phyloP scores from a whole-genome alignment of 2,888 invertebrate species.

The Microplitis deprimator region DNA sequence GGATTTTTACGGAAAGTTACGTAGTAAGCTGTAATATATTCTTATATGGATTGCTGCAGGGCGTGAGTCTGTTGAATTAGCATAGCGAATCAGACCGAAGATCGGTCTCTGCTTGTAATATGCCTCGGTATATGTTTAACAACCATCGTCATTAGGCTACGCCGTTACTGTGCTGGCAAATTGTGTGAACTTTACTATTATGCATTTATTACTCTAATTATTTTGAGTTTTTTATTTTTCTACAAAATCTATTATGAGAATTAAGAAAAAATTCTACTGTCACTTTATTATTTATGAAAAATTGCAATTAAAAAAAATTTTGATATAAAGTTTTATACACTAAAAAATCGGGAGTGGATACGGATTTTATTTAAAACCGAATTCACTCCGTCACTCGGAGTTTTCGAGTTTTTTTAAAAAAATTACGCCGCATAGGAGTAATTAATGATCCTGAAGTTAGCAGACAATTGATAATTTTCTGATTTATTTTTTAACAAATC shows the following conservation, averaged over 20 bases:
- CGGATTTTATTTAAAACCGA: too few species aligned
- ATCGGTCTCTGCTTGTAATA: constrained; percentile 39
- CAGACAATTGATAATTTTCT: too few species aligned
- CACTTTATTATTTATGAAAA: too few species aligned
- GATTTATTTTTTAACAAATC: too few species aligned
- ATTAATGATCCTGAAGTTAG: too few species aligned
- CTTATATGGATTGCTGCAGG: constrained; percentile 9
- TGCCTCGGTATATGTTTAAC: constrained; percentile 39
- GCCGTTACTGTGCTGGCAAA: constrained; percentile 46
- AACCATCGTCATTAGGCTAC: constrained; percentile 47
- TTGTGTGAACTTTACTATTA: constrained; percentile 13
- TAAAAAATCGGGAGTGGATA: too few species aligned
- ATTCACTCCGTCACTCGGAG: too few species aligned
- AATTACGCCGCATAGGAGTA: too few species aligned
- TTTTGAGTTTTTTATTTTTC: neutral
- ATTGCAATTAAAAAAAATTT: too few species aligned
- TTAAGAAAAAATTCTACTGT: neutral
- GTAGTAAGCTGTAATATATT: constrained; percentile 9
- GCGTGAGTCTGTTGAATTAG: constrained; percentile 47
- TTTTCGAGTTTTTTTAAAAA: too few species aligned
- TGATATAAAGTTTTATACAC: too few species aligned
- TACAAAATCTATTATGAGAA: neutral
- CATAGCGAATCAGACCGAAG: constrained; percentile 54
- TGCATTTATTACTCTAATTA: neutral
- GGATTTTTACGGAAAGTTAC: neutral